Conservation (phyloP, 2,113 vertebrate genomes). For the Cyanoderma ruficeps region DNA sequence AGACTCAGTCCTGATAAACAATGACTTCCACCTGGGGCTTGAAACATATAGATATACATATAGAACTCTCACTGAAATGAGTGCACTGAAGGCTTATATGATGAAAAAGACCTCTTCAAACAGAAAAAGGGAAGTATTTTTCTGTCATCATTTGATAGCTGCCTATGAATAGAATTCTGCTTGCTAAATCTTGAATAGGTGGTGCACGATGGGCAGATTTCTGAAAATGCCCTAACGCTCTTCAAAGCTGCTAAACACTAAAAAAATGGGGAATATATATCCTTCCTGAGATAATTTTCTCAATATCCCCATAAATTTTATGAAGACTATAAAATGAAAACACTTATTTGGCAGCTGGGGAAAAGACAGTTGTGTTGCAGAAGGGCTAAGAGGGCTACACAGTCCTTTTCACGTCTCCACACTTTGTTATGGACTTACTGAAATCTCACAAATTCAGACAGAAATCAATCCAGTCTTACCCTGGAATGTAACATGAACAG, state of each 20-base stretch:
- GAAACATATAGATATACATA: neutral
- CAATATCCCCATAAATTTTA: neutral
- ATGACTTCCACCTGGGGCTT: neutral
- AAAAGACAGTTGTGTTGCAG: neutral
- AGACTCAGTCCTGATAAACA: neutral
- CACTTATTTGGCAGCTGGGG: neutral
- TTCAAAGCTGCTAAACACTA: neutral
- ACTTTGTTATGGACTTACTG: neutral
- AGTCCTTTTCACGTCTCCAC: neutral
- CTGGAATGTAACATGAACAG: neutral
- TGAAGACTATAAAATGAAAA: neutral
- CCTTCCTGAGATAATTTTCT: neutral
- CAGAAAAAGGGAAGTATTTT: slow-evolving; percentile 3
- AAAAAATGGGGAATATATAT: neutral
- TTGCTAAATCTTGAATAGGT: neutral
- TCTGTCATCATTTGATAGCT: neutral
- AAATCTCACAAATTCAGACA: neutral
- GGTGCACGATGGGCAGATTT: neutral
- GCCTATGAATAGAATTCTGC: neutral
- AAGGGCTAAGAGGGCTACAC: neutral
- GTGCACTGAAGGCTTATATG: neutral
- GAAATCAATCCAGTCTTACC: neutral
- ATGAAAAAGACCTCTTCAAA: neutral
- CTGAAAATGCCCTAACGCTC: neutral
- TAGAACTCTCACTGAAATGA: neutral